These are phyloP conservation scores for Stomatorhinus ivindoensis DNA, from an alignment of 2,113 vertebrate species.

Conservation along the genomic window DNA sequence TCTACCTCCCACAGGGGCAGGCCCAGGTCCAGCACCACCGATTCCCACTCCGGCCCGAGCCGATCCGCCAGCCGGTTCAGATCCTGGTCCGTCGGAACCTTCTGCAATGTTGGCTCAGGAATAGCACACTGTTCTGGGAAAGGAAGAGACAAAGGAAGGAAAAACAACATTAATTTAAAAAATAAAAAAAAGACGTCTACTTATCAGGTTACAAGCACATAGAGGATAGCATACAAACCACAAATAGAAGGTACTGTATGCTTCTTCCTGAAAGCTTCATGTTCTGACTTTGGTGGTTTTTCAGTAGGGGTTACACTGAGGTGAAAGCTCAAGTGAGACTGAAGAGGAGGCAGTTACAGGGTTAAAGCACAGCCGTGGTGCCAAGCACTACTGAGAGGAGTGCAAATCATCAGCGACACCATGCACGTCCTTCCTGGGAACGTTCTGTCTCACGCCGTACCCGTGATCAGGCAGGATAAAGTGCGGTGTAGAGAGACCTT, in stretches of 20 bases:
- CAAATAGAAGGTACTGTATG: neutral
- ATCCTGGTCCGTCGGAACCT: constrained; percentile 71
- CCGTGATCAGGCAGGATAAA: neutral
- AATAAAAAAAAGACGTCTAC: neutral
- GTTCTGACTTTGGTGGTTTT: neutral
- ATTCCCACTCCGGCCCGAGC: constrained; percentile 78
- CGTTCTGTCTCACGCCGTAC: neutral
- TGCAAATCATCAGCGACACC: neutral
- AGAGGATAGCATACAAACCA: neutral
- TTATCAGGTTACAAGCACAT: neutral
- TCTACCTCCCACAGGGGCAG: constrained; percentile 69
- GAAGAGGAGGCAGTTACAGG: neutral
- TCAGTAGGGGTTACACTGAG: neutral
- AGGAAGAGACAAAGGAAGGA: constrained; percentile 15
- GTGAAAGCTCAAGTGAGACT: neutral
- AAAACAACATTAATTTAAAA: neutral
- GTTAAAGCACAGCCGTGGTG: neutral
- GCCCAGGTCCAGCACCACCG: constrained; percentile 71
- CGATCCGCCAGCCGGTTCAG: constrained; percentile 69
- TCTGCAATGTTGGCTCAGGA: constrained; percentile 50
- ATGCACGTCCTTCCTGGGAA: neutral
- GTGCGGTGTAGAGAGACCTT: neutral
- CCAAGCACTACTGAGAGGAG: neutral
- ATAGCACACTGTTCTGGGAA: constrained; percentile 49
- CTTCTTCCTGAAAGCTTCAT: neutral